These are phyloP conservation scores for Sandelia bainsii DNA, from an alignment of 2,797 vertebrate genomes.

Conservation along the genomic window DNA sequence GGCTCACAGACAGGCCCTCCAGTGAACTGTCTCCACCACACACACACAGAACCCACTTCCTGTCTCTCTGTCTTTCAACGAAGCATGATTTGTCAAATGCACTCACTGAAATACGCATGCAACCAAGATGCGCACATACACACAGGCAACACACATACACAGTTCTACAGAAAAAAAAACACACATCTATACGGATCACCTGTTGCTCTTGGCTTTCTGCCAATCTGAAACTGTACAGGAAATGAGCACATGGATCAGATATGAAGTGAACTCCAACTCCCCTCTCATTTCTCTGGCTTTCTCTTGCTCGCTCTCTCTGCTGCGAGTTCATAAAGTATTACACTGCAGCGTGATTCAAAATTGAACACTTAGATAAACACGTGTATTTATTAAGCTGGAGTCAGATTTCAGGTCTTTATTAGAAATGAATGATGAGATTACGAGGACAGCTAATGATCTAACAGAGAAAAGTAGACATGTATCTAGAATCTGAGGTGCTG, in stretches of 20 bases:
- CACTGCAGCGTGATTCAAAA: constrained; percentile 23
- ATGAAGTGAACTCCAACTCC: constrained; percentile 85
- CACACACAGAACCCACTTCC: constrained; percentile 86
- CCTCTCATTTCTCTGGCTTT: constrained; percentile 49
- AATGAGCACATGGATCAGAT: constrained; percentile 91
- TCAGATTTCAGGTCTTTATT: constrained; percentile 2
- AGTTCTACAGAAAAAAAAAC: constrained; percentile 3
- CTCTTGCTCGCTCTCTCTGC: constrained; percentile 1
- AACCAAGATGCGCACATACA: constrained; percentile 72
- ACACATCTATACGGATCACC: constrained; percentile 86
- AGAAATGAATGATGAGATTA: constrained; percentile 21
- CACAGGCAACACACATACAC: constrained; percentile 80
- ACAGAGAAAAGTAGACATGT: constrained; percentile 8
- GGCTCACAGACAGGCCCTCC: constrained; percentile 84
- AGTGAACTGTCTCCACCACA: constrained; percentile 84
- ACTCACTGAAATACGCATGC: constrained; percentile 40
- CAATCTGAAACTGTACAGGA: constrained; percentile 88
- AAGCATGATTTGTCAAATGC: constrained; percentile 46
- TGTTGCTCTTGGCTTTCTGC: constrained; percentile 90
- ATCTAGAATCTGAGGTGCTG: constrained; percentile 6
- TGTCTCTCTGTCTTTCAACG: constrained; percentile 81
- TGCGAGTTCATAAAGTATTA: constrained; percentile 19
- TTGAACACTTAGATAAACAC: constrained; percentile 1
- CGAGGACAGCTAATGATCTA: constrained; percentile 5
- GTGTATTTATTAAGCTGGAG: constrained; percentile 10